Percentiles rank a stretch among this genome's conserved stretches.
phyloP scores from a whole-genome alignment of 2,113 vertebrate species.

The Gila orcuttii region DNA sequence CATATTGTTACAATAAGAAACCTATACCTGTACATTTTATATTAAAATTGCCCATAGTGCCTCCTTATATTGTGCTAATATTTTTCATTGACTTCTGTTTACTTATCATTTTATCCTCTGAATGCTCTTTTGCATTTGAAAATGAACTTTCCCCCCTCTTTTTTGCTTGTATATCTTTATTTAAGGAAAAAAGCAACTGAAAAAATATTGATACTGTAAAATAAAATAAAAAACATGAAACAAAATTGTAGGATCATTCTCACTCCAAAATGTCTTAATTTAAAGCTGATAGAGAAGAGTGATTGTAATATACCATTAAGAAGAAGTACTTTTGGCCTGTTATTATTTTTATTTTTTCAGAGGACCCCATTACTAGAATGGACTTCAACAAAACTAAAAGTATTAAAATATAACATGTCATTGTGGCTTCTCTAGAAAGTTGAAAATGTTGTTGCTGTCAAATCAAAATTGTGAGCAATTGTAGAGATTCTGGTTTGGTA shows the following conservation, averaged over 20 bases:
- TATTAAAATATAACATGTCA: no score
- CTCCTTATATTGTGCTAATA: neutral
- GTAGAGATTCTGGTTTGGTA: no score
- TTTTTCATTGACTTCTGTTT: neutral
- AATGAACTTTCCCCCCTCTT: neutral
- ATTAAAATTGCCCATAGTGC: neutral
- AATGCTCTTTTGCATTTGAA: neutral
- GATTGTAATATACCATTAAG: no score
- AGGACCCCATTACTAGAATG: no score
- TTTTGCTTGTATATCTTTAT: neutral
- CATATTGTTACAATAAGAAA: no score
- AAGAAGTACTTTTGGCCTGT: no score
- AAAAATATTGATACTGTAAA: neutral
- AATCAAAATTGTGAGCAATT: no score
- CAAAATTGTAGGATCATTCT: constrained; percentile 3
- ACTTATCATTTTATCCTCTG: neutral
- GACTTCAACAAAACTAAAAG: no score
- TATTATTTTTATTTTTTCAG: no score
- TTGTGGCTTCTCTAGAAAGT: no score
- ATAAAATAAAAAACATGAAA: neutral
- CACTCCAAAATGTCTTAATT: neutral
- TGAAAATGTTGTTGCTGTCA: no score
- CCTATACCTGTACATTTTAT: neutral
- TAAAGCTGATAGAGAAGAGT: neutral
- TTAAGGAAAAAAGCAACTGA: neutral